Conservation (phyloP, 2,888 invertebrate species). For the Drymonia ruficornis region DNA sequence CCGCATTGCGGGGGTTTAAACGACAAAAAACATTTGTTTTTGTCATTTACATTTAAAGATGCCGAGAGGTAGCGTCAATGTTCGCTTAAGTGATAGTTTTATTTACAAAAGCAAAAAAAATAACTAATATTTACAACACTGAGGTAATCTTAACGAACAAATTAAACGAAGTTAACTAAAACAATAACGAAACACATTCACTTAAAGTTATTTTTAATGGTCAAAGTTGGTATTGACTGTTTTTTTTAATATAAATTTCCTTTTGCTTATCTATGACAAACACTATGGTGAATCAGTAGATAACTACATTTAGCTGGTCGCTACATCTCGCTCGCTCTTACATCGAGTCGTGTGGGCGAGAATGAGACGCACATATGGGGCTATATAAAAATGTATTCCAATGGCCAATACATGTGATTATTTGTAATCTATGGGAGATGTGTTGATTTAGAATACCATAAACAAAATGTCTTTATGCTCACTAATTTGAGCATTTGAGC, state of each 20-base stretch:
- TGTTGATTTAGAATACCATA: background rate
- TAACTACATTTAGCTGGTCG: too few relatives aligned
- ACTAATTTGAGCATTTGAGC: background rate
- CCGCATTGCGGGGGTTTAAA: too few relatives aligned
- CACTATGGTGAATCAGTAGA: too few relatives aligned
- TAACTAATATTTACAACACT: constrained; percentile 31
- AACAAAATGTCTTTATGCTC: background rate
- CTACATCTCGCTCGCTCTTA: too few relatives aligned
- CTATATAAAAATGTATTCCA: too few relatives aligned
- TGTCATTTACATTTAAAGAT: background rate
- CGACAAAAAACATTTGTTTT: too few relatives aligned
- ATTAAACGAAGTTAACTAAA: constrained; percentile 33
- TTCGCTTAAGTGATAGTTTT: constrained; percentile 19
- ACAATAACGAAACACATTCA: constrained; percentile 22
- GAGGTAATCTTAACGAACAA: constrained; percentile 51
- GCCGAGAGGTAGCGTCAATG: constrained; percentile 23
- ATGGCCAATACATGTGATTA: too few relatives aligned
- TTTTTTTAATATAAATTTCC: too few relatives aligned
- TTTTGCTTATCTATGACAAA: too few relatives aligned
- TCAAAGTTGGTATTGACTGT: background rate
- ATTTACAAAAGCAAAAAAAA: constrained; percentile 34
- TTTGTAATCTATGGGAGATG: too few relatives aligned
- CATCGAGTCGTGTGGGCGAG: too few relatives aligned
- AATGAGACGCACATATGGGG: too few relatives aligned
- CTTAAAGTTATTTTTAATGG: background rate